phyloP scores from a whole-genome alignment of 2,797 vertebrate genomes.

The Hippocampus kuda region DNA sequence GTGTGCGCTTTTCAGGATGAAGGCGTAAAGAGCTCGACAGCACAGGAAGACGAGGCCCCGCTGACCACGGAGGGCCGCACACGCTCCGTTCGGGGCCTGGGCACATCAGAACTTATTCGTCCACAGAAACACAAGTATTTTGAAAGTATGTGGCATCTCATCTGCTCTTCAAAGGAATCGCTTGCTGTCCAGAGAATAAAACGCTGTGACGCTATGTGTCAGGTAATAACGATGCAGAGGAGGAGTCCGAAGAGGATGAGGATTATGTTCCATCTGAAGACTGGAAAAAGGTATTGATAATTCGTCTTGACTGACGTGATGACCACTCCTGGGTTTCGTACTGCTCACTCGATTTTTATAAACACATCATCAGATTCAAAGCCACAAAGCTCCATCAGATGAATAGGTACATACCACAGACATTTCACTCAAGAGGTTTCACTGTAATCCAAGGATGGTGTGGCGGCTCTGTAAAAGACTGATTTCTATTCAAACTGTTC shows the following conservation, averaged over 20 bases:
- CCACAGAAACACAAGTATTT: constrained; percentile 87
- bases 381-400: no score
- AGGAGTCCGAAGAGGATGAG: constrained; percentile 97
- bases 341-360: background rate
- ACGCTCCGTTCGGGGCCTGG: constrained; percentile 72
- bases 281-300: constrained; percentile 87
- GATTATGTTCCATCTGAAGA: constrained; percentile 98
- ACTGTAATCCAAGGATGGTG: no score
- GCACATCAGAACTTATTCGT: constrained; percentile 80
- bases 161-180: background rate
- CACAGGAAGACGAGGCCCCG: constrained; percentile 74
- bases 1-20: constrained; percentile 64
- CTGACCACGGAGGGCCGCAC: constrained; percentile 75
- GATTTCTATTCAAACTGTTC: no score
- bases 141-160: constrained; percentile 71
- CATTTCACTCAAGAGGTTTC: no score
- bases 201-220: constrained; percentile 16
- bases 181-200: background rate
- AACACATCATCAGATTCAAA: no score
- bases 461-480: no score
- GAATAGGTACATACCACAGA: no score
- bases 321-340: background rate
- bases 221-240: constrained; percentile 87
- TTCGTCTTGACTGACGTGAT: background rate
- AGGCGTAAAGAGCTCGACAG: constrained; percentile 73